phyloP scores from a whole-genome alignment of 2,113 vertebrate species.

The Pseudorhombus dupliciocellatus region DNA sequence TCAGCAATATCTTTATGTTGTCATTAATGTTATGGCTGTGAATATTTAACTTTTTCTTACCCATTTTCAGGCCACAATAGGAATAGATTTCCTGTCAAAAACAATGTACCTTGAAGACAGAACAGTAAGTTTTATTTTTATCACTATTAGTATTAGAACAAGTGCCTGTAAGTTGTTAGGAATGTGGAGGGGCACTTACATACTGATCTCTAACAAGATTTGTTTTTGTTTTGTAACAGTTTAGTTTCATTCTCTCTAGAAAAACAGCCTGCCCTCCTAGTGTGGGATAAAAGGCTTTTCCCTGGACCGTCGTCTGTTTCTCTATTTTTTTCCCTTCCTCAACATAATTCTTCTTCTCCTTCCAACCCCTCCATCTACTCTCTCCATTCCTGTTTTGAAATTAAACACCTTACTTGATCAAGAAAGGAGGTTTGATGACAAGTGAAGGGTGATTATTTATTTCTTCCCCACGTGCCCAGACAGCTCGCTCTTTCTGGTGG shows the following conservation, averaged over 20 bases:
- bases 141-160: neutral
- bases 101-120: conserved; percentile 99
- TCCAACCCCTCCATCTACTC: conserved; percentile 52
- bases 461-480: conserved; percentile 51
- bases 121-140: conserved; percentile 87
- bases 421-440: conserved; percentile 56
- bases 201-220: neutral
- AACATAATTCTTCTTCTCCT: conserved; percentile 60
- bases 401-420: conserved; percentile 71
- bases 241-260: conserved; percentile 18
- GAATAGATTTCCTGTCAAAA: conserved; percentile 99
- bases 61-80: conserved; percentile 93
- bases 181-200: neutral
- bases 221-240: neutral
- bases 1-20: neutral
- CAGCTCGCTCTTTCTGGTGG: conserved; percentile 55
- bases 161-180: neutral
- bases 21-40: neutral
- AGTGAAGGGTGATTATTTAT: conserved; percentile 68
- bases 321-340: conserved; percentile 44
- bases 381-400: conserved; percentile 61
- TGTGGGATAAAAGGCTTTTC: conserved; percentile 5
- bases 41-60: conserved; percentile 3
- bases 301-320: conserved; percentile 34
- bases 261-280: neutral